Evolutionary conservation across 2,113 vertebrate genomes (phyloP), one percentile per base, ranked within the genome.

Genomic region (Macquaria ambigua): DNA sequence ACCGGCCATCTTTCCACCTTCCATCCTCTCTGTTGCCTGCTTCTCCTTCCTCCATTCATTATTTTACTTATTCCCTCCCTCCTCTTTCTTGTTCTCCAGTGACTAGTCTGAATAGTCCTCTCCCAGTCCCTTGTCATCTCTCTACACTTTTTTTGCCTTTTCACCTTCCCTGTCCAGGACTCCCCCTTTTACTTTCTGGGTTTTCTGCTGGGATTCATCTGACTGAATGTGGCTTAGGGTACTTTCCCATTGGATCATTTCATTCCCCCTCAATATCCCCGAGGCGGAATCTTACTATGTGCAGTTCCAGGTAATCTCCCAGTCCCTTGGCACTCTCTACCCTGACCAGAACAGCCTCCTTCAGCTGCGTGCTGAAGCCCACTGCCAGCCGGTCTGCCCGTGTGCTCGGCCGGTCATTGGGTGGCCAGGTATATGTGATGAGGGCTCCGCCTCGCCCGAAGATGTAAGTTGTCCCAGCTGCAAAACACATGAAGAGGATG

Each of bases 381-480:
- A 98, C 97, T 39, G 97, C 97, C 95, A 98, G 96, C 90, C 97
- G 96, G 94, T 98, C 97, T 92, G 97, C 97, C 93, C 97, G 94
- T 4, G 97, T 98, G 95, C 97, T 98, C 66, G 97, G 97, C 90
- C 97, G 96, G 95, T 98, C 97, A 82, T 98, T 98, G 81, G 97
- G 97, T 39, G 97, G 97, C 97, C 97, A 98, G 74, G 97, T 97
- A 88, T 98, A 98, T 56, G 97, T 98, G 94, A 98, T 98, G 93
- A 97, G 97, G 55, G 97, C 97, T 91, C 97, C 97, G 87, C 97
- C 97, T 86, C 97, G 95, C 83, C 97, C 97, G 74, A 98, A 98
- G 94, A 98, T 98, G 95, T 98, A 98, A 2, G 97, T 98, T 83
- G 97, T 98, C 94, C 97, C 97, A 85, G 97, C 97, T 98, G 96